Base-by-base conservation (phyloP, 1,140 invertebrate species). In the Drosophila mauritiana region DNA sequence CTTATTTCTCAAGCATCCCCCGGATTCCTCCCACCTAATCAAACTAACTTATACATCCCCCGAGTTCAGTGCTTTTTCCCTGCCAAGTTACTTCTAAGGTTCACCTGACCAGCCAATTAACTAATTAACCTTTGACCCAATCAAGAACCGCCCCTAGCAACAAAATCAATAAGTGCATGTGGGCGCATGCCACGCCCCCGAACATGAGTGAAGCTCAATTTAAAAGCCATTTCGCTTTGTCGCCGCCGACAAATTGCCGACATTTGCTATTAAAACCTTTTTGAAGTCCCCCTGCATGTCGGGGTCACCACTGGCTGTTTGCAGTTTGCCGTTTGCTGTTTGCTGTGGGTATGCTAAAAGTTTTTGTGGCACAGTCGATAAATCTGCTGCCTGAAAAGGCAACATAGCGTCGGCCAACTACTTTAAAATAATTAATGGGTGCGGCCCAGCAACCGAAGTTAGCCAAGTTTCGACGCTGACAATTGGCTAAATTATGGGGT, bases 371-470 rank as follows among this genome's bases (percentile, higher is more conserved):
- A 79, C 58, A 73, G 67, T 48, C 84, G 73, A 88, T 88, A 89
- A 88, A 88, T 88, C 84, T 79, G 70, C 75, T 52, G 63, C 68
- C 56, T 68, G 74, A 68, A 77, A 77, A 77, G 56, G 58, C 75
- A 78, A 69, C 75, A 64, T 75, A 79, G 83, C 84, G 83, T 76
- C 78, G 59, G 56, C 65, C 80, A 88, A 89, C 80, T 88, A 88
- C 68, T 88, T 88, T 89, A 84, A 89, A 89, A 89, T 89, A 89
- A 89, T 89, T 89, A 89, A 88, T 89, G 80, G 84, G 84, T 89
- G 84, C 84, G 84, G 80, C 81, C 51, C 36, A 40, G 65, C 72
- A 88, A 83, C 53, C 63, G 57, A 51, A 78, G 73, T 80, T 75
- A 51, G 52, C 42, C 59, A 64, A 69, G 77, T 80, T 75, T 78